Base-by-base conservation (phyloP, 2,888 invertebrate genomes). In the Parascotia fuliginaria region DNA sequence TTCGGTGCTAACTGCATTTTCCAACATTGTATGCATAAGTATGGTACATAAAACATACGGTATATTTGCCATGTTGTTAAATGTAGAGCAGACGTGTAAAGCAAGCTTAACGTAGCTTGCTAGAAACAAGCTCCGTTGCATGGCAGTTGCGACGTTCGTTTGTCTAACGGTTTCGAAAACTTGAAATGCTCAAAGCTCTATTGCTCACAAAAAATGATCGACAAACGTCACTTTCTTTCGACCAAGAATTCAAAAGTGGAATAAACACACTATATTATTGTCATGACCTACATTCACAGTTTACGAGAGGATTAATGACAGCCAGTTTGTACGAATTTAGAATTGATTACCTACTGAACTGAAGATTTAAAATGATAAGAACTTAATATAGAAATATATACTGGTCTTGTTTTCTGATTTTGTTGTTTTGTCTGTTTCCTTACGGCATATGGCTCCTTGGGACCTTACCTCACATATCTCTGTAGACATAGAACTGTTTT, bases 141-240 rank as follows among this genome's bases (percentile, higher is more conserved):
- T 40, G 47, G 28, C 12, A 44, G 32, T 29, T 32, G 52, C 64
- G 19, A n/a, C n/a, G n/a, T n/a, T 77, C 78, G 78, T 73, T 75
- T 79, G 54, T 55, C 75, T 89, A 89, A 89, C 89, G 90, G 89
- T 87, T 24, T 19, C 19, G 19, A 19, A n/a, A n/a, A 19, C 55
- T 60, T 42, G 44, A 60, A 63, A 65, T 73, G 65, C 75, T 65
- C 54, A 50, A 58, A 56, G 50, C 67, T 42, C 31, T 62, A 45
- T 52, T 42, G 49, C 48, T 51, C 45, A 73, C 60, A 75, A 79
- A 79, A 79, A 81, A 57, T 73, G 57, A 75, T 75, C 67, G 69
- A 78, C 68, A 69, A 55, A 68, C 41, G 34, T 52, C 55, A 64
- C 48, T 56, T 41, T 53, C 48, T 38, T 38, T 28, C 37, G 48